phyloP scores from a whole-genome alignment of 2,113 vertebrate genomes.

The Hyaena hyaena region DNA sequence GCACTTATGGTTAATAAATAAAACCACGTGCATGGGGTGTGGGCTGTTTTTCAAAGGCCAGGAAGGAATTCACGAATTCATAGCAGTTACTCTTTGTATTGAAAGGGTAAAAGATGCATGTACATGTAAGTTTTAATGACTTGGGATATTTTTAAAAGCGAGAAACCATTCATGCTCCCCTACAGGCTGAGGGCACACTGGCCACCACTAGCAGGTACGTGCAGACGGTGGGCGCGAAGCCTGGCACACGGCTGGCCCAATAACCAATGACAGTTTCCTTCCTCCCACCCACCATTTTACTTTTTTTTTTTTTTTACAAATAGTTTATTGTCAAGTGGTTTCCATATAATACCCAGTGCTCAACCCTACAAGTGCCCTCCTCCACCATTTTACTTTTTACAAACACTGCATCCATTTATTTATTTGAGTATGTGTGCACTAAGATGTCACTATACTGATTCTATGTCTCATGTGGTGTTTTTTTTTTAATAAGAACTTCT shows the following conservation, averaged over 20 bases:
- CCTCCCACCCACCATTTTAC: not conserved
- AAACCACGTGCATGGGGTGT: not conserved
- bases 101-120: not conserved
- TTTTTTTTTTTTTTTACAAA: not conserved
- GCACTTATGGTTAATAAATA: not conserved
- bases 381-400: not conserved
- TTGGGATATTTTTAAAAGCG: not conserved
- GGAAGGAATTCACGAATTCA: conserved; percentile 12
- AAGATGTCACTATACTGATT: conserved; percentile 29
- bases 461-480: not conserved
- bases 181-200: not conserved
- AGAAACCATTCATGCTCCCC: not conserved
- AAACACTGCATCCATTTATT: conserved; percentile 20
- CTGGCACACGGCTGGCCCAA: not conserved
- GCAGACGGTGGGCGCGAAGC: not conserved
- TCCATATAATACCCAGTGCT: too few relatives aligned
- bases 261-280: not conserved
- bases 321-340: too few relatives aligned
- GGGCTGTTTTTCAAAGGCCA: not conserved
- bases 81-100: not conserved
- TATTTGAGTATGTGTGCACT: not conserved
- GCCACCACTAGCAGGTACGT: not conserved
- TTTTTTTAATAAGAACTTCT: not conserved
- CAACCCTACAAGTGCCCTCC: too few relatives aligned
- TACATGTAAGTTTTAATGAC: not conserved